Conservation (phyloP, 1,140 invertebrate genomes). For the Metopolophium dirhodum region DNA sequence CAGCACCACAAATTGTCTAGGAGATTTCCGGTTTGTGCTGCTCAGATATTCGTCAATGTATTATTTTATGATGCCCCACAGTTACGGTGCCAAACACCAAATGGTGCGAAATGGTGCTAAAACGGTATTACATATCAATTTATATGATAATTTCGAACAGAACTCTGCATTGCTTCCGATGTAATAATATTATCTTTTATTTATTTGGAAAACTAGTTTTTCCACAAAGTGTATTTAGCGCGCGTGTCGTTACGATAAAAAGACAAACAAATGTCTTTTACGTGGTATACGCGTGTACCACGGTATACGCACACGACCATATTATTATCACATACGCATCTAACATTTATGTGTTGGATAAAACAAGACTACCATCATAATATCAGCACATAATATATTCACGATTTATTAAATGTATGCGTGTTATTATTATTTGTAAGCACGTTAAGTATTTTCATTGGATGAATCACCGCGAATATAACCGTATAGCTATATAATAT, state of each 20-base stretch:
- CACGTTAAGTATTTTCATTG: background rate
- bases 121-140: slow-evolving; percentile 9
- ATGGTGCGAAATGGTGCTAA: background rate
- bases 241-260: background rate
- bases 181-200: slow-evolving; percentile 6
- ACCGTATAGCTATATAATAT: background rate
- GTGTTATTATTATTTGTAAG: background rate
- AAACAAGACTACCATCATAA: background rate
- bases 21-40: background rate
- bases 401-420: background rate
- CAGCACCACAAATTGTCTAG: background rate
- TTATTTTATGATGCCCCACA: background rate
- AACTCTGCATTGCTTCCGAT: background rate
- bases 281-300: background rate
- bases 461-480: background rate
- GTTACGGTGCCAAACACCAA: background rate
- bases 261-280: background rate
- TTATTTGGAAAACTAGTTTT: slow-evolving; percentile 10
- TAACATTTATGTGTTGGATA: background rate
- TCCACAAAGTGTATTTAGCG: background rate
- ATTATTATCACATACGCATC: background rate
- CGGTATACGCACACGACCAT: background rate
- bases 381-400: background rate
- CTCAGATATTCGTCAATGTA: background rate
- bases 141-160: slow-evolving; percentile 1